phyloP scores from a whole-genome alignment of 2,888 invertebrate genomes.

The Coleophora flavipennella region DNA sequence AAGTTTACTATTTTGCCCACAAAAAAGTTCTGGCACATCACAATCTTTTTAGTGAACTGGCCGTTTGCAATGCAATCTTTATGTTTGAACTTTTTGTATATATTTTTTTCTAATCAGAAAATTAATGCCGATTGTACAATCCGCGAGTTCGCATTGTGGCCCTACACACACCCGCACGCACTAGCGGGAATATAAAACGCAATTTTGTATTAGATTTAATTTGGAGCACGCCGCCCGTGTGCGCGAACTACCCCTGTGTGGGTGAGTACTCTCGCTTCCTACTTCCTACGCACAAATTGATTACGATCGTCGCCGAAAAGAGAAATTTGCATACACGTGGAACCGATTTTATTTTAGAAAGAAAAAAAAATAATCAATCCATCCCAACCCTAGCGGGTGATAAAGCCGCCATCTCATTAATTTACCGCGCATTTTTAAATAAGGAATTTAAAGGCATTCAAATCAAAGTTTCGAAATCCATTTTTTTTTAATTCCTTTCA shows the following conservation, averaged over 20 bases:
- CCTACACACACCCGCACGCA: constrained; percentile 60
- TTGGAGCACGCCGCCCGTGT: constrained; percentile 42
- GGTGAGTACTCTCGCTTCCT: constrained; percentile 32
- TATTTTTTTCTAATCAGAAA: constrained; percentile 26
- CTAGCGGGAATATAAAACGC: constrained; percentile 69
- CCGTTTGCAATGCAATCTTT: too few species aligned
- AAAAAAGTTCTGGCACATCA: too few species aligned
- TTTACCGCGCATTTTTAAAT: neutral
- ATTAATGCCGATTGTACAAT: constrained; percentile 46
- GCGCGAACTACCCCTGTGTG: constrained; percentile 33
- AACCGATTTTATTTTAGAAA: constrained; percentile 26
- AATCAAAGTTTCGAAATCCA: neutral
- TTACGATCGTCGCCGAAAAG: constrained; percentile 66
- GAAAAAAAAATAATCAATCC: constrained; percentile 39
- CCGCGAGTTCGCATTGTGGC: constrained; percentile 59
- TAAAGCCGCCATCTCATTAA: neutral
- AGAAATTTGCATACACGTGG: constrained; percentile 65
- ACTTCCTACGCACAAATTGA: constrained; percentile 67
- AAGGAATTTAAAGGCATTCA: constrained; percentile 1
- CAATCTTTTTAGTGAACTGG: too few species aligned
- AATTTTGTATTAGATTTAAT: constrained; percentile 74
- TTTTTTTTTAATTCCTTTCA: constrained; percentile 1
- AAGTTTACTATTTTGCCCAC: too few species aligned
- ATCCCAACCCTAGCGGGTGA: constrained; percentile 16
- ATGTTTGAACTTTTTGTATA: too few species aligned